These are phyloP conservation scores for Scomber japonicus DNA, from an alignment of 2,113 vertebrate genomes.

Conservation along the genomic window DNA sequence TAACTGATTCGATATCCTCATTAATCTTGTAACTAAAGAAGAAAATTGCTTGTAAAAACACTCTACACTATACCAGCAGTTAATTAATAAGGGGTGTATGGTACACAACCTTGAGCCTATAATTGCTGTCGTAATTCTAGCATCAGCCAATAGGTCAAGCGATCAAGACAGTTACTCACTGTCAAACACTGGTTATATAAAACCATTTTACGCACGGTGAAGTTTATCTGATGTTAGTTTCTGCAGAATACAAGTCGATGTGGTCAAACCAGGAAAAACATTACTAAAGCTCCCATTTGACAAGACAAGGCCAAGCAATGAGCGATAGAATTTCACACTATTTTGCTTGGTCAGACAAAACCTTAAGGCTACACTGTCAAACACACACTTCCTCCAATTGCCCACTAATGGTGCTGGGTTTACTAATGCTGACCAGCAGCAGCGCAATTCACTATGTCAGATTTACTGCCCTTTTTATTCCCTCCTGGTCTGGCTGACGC, in stretches of 20 bases:
- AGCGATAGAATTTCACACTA: constrained; percentile 55
- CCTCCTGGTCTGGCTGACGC: constrained; percentile 42
- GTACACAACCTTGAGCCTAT: constrained; percentile 55
- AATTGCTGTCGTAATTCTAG: constrained; percentile 41
- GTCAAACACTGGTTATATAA: constrained; percentile 53
- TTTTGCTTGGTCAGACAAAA: constrained; percentile 60
- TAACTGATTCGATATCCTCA: not conserved
- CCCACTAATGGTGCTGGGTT: constrained; percentile 40
- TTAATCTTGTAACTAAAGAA: not conserved
- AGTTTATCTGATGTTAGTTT: constrained; percentile 52
- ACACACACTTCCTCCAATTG: constrained; percentile 42
- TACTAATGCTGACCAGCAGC: constrained; percentile 50
- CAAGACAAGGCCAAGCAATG: constrained; percentile 75
- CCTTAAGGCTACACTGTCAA: constrained; percentile 69
- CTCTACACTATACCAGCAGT: not conserved
- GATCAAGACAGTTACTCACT: constrained; percentile 48
- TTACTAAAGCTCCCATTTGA: constrained; percentile 54
- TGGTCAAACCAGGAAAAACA: constrained; percentile 65
- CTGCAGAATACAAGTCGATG: constrained; percentile 46
- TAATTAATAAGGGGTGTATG: constrained; percentile 24
- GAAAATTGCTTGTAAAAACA: not conserved
- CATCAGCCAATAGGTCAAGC: constrained; percentile 43
- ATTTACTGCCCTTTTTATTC: constrained; percentile 46
- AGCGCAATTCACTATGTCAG: constrained; percentile 25
- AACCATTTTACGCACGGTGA: constrained; percentile 29